These are phyloP conservation scores for Neocrepidodera transversa DNA, from an alignment of 2,888 invertebrate genomes.

Conservation along the genomic window DNA sequence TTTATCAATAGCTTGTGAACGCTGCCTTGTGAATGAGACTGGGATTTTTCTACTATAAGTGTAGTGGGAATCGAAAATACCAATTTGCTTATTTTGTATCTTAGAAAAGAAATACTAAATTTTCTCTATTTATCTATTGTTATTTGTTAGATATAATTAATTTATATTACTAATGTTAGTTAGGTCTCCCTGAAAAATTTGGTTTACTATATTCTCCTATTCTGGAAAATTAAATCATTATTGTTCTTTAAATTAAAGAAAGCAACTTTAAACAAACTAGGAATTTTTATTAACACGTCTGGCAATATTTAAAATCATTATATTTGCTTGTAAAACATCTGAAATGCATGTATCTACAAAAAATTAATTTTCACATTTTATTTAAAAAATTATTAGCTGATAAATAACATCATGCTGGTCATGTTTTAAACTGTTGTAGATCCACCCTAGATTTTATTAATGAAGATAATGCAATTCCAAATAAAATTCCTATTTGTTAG, in stretches of 20 bases:
- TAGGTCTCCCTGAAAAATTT: slow-evolving; percentile 14
- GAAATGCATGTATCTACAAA: neutral
- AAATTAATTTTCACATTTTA: neutral
- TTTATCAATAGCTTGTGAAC: slow-evolving; percentile 51
- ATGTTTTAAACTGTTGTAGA: slow-evolving; percentile 4
- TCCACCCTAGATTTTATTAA: slow-evolving; percentile 5
- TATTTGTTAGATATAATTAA: slow-evolving; percentile 37
- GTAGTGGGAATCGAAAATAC: slow-evolving; percentile 36
- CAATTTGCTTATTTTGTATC: slow-evolving; percentile 41
- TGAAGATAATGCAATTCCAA: neutral
- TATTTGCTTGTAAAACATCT: neutral
- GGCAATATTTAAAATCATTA: slow-evolving; percentile 5
- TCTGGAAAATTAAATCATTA: slow-evolving; percentile 31
- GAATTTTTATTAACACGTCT: slow-evolving; percentile 1
- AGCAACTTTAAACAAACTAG: slow-evolving; percentile 8
- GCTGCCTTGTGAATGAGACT: slow-evolving; percentile 57
- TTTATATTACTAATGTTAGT: slow-evolving; percentile 37
- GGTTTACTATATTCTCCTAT: slow-evolving; percentile 17
- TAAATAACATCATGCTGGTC: neutral
- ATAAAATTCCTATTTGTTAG: slow-evolving; percentile 18
- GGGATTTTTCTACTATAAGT: slow-evolving; percentile 52
- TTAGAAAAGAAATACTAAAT: slow-evolving; percentile 34
- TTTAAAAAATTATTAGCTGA: neutral
- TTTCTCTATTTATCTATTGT: slow-evolving; percentile 36
- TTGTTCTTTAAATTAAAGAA: slow-evolving; percentile 33